Percentiles rank a stretch among this genome's conserved stretches.
These are phyloP conservation scores for Stenchaetothrips biformis DNA, from an alignment of 2,888 invertebrate genomes.

Conservation along the genomic window DNA sequence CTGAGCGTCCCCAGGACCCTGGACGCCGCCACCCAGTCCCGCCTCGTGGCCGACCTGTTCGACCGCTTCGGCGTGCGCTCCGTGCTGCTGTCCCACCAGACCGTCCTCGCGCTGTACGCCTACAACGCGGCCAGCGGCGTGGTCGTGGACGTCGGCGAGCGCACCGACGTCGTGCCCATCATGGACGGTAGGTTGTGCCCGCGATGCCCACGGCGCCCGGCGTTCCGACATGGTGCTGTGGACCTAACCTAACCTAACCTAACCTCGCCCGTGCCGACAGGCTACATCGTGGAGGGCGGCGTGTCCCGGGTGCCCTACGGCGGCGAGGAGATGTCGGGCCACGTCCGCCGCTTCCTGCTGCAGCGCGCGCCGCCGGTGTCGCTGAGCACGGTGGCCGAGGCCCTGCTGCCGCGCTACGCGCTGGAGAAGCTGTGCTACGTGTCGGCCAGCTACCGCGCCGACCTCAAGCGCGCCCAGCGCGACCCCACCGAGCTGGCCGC, in stretches of 20 bases:
- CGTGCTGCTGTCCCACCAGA: slow-evolving; percentile 14
- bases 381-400: slow-evolving; percentile 3
- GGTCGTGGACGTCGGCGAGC: slow-evolving; percentile 11
- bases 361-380: slow-evolving; percentile 19
- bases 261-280: too few species aligned
- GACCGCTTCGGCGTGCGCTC: slow-evolving; percentile 17
- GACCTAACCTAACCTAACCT: too few species aligned
- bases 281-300: slow-evolving; percentile 22
- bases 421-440: slow-evolving; percentile 9
- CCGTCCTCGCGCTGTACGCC: slow-evolving; percentile 7
- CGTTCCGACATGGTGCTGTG: too few species aligned
- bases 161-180: slow-evolving; percentile 15
- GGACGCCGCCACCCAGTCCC: slow-evolving; percentile 1
- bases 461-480: slow-evolving; percentile 16
- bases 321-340: slow-evolving; percentile 2
- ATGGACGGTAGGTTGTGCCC: slow-evolving; percentile 11
- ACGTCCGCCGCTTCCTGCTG: slow-evolving; percentile 8
- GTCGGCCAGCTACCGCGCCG: slow-evolving; percentile 9
- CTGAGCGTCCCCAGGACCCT: background rate
- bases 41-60: slow-evolving; percentile 1
- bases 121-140: slow-evolving; percentile 19
- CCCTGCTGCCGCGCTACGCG: background rate
- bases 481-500: slow-evolving; percentile 13
- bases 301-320: slow-evolving; percentile 8
- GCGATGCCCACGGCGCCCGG: too few species aligned